Evolutionary conservation across 92 coral and sea anemone species (phyloP), one percentile per base, ranked within the genome.

Genomic region (Parazoanthus darwini): DNA sequence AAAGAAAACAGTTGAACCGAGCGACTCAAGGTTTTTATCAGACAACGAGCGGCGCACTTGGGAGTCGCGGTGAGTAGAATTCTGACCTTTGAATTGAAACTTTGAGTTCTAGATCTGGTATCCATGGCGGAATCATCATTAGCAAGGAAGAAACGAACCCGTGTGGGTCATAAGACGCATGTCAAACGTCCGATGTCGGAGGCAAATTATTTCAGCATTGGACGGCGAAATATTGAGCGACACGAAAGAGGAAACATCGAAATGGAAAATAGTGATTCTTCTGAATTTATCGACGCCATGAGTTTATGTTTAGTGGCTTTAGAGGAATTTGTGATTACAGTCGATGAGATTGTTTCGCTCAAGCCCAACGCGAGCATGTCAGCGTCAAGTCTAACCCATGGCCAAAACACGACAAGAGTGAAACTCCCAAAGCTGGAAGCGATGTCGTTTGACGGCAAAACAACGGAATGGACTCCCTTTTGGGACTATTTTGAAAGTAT

Each of bases 271-370:
- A 70, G 18, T 8, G 84, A 86, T 9, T 38, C 72, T 35, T 88
- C 85, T 29, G 86, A 80, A 37, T 81, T 79, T 79, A 79, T 65
- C 33, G 90, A 88, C 70, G 86, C 90, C 8, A 79, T 88, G 22
- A 79, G 76, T 77, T 66, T 88, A 29, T 33, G n/a, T 67, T 80
- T 88, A 44, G 76, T 88, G 29, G 79, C 86, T 26, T 65, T 66
- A 13, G 86, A 88, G 3, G 90, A 88, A 79, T 44, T 59, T 7
- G 56, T 43, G 37, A 35, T 77, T 50, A 54, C n/a, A 44, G 84
- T 33, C 4, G 51, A 23, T 23, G 42, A 86, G 22, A 15, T 29
- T 6, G 68, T 43, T 43, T 46, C 2, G 54, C 33, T 16, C 25
- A 37, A 35, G 42, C 25, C 82, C 7, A 74, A 39, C 67, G 46